Percentiles rank a stretch among this genome's conserved stretches.
Evolutionary conservation across 2,113 vertebrate species (phyloP).

Genomic region (Tursiops truncatus): DNA sequence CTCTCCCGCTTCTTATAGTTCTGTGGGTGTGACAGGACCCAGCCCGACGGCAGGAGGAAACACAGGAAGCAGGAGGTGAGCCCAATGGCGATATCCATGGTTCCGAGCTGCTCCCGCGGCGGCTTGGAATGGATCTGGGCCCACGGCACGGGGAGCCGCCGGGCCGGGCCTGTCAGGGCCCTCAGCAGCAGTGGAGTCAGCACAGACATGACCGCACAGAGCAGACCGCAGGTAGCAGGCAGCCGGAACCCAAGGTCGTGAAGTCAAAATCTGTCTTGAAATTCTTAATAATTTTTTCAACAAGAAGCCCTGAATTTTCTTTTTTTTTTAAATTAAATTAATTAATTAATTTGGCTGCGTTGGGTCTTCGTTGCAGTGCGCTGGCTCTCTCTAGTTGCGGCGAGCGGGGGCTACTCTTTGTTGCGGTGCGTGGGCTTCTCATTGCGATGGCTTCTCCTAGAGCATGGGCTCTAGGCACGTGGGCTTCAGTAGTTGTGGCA

Average conservation of each 20-base stretch:
- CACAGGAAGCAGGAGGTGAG: conserved; percentile 65
- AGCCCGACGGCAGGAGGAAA: conserved; percentile 68
- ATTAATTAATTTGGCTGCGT: too few relatives aligned
- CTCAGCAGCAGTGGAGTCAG: conserved; percentile 50
- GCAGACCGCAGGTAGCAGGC: accelerated
- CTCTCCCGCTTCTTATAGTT: conserved; percentile 76
- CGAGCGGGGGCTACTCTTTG: too few relatives aligned
- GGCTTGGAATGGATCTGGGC: conserved; percentile 62
- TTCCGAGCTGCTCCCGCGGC: conserved; percentile 61
- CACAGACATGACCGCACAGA: not conserved
- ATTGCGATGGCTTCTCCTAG: too few relatives aligned
- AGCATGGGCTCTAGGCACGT: accelerated
- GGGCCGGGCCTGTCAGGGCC: conserved; percentile 58
- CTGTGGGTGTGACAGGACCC: conserved; percentile 75
- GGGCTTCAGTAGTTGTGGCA: too few relatives aligned
- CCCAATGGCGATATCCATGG: conserved; percentile 53
- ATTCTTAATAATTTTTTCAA: not conserved
- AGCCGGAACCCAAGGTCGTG: conserved; percentile 47
- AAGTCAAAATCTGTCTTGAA: conserved; percentile 45
- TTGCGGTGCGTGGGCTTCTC: too few relatives aligned
- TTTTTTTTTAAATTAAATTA: too few relatives aligned
- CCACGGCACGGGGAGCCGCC: conserved; percentile 36
- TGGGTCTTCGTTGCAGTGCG: too few relatives aligned
- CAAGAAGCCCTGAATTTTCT: not conserved
- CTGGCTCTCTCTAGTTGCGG: too few relatives aligned